Evolutionary conservation across 2,113 vertebrate genomes (phyloP).

Genomic region (Notarius quadriscutis): DNA sequence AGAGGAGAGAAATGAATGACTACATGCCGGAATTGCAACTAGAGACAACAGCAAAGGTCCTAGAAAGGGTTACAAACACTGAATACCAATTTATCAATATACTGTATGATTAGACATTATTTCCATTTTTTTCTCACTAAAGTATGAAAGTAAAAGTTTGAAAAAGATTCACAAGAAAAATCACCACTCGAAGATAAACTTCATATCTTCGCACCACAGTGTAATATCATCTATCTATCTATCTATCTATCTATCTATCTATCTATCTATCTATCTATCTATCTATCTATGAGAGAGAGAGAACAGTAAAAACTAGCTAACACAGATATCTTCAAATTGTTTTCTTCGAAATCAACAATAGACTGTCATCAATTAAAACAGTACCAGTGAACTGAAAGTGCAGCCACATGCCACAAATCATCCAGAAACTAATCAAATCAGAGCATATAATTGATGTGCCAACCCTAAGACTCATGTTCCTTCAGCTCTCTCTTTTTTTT

Average conservation of each 20-base stretch:
- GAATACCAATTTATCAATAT: neutral
- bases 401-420: conserved; percentile 17
- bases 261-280: too few relatives aligned
- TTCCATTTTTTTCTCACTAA: neutral
- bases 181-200: too few relatives aligned
- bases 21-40: neutral
- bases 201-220: too few relatives aligned
- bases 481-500: neutral
- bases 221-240: too few relatives aligned
- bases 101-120: neutral
- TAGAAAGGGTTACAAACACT: neutral
- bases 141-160: neutral
- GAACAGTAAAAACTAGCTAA: neutral
- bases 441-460: conserved; percentile 11
- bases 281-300: too few relatives aligned
- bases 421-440: conserved; percentile 16
- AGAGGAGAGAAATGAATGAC: neutral
- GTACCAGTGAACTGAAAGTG: neutral
- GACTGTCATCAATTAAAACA: neutral
- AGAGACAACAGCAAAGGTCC: neutral
- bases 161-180: neutral
- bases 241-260: too few relatives aligned
- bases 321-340: too few relatives aligned
- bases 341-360: neutral
- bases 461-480: conserved; percentile 19